Evolutionary conservation across 2,113 vertebrate species (phyloP).

Genomic region (Crotalus tigris): DNA sequence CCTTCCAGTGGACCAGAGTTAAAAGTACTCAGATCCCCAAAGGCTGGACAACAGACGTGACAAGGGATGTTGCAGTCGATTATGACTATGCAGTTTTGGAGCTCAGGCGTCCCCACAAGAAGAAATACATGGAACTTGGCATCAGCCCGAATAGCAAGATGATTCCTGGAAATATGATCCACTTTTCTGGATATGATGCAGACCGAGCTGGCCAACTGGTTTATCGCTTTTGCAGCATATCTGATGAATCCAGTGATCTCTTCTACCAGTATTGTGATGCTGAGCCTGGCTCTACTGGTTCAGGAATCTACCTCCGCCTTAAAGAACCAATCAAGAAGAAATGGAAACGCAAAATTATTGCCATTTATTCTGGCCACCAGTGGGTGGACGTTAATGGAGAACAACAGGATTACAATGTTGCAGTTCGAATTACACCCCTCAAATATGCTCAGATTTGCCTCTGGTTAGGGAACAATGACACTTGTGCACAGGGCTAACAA

Average conservation of each 20-base stretch:
- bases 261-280: slow-evolving; percentile 95
- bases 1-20: slow-evolving; percentile 93
- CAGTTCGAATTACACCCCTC: slow-evolving; percentile 91
- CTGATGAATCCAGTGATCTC: slow-evolving; percentile 88
- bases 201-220: slow-evolving; percentile 87
- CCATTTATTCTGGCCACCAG: slow-evolving; percentile 91
- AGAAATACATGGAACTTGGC: slow-evolving; percentile 89
- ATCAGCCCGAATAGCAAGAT: slow-evolving; percentile 83
- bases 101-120: slow-evolving; percentile 85
- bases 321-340: slow-evolving; percentile 85
- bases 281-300: slow-evolving; percentile 88
- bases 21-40: slow-evolving; percentile 89
- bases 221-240: slow-evolving; percentile 93
- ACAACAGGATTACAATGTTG: slow-evolving; percentile 96
- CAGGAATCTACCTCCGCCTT: slow-evolving; percentile 91
- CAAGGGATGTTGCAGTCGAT: slow-evolving; percentile 77
- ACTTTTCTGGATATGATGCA: slow-evolving; percentile 95
- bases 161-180: slow-evolving; percentile 87
- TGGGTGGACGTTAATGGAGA: slow-evolving; percentile 86
- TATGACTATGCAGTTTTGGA: slow-evolving; percentile 93
- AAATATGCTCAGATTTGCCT: slow-evolving; percentile 97
- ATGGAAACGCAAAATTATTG: slow-evolving; percentile 94
- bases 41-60: slow-evolving; percentile 85
- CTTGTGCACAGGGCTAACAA: slow-evolving; percentile 76
- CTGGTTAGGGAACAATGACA: slow-evolving; percentile 86